Conservation (phyloP, 2,113 vertebrate species). For the Gadus chalcogrammus region DNA sequence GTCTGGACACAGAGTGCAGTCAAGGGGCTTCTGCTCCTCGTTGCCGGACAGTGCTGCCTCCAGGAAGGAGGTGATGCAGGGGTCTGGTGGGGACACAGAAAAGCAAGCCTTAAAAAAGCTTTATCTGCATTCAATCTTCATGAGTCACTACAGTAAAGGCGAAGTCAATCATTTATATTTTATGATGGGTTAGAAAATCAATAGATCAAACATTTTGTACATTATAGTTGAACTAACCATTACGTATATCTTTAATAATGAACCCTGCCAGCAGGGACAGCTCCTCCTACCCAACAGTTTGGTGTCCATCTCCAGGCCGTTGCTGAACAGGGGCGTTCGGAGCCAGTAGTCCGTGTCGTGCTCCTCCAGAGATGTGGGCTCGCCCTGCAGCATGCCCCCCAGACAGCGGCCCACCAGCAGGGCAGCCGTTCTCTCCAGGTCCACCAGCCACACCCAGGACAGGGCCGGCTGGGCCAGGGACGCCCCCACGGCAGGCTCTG, state of each 20-base stretch:
- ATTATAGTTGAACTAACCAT: background rate
- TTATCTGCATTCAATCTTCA: too few relatives aligned
- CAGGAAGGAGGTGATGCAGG: conserved; percentile 88
- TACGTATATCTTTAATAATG: background rate
- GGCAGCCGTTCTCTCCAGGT: conserved; percentile 91
- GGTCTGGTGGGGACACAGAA: conserved; percentile 67
- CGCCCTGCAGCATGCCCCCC: conserved; percentile 95
- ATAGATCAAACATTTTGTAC: background rate
- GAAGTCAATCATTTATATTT: background rate
- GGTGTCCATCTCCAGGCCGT: conserved; percentile 90
- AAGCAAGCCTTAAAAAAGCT: background rate
- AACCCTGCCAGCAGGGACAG: background rate
- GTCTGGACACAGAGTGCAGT: conserved; percentile 84
- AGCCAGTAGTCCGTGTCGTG: conserved; percentile 93
- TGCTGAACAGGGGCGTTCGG: conserved; percentile 91
- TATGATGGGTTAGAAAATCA: background rate
- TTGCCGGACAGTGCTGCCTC: conserved; percentile 93
- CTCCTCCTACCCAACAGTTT: conserved; percentile 82
- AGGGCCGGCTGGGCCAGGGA: conserved; percentile 81
- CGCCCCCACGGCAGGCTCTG: conserved; percentile 78
- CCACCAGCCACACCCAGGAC: conserved; percentile 96
- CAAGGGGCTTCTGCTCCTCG: conserved; percentile 96
- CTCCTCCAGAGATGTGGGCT: conserved; percentile 84
- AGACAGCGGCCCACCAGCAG: conserved; percentile 92
- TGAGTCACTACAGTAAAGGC: background rate